Percentiles rank a stretch among this genome's conserved stretches.
These are phyloP conservation scores for Galago senegalensis DNA, from an alignment of 2,797 vertebrate species.

Conservation along the genomic window DNA sequence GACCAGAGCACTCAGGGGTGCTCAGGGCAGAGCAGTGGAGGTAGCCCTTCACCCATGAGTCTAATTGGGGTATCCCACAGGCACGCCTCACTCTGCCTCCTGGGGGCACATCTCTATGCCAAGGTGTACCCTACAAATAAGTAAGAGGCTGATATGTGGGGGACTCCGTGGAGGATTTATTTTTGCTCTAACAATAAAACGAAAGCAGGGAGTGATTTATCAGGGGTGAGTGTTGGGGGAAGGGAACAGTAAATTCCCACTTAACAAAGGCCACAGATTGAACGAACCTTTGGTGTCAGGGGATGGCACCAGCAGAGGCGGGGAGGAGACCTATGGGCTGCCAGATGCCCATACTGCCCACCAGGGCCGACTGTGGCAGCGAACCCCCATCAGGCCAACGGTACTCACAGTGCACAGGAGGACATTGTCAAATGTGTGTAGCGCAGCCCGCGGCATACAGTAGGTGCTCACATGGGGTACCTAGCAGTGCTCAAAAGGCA, in stretches of 20 bases:
- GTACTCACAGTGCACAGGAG: background rate
- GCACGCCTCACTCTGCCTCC: background rate
- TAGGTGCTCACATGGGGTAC: background rate
- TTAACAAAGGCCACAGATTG: background rate
- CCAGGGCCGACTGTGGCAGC: background rate
- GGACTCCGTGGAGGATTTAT: slow-evolving; percentile 52
- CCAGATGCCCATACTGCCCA: accelerated
- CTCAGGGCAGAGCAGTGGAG: accelerated
- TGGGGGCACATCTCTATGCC: slow-evolving; percentile 29
- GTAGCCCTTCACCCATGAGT: background rate
- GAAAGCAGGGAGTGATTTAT: slow-evolving; percentile 74
- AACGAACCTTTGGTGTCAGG: background rate
- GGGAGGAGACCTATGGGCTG: background rate
- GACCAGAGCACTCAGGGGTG: background rate
- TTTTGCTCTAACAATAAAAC: slow-evolving; percentile 81
- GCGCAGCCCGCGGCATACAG: accelerated
- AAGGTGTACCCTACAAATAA: slow-evolving; percentile 58
- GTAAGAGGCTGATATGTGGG: slow-evolving; percentile 48
- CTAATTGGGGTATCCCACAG: background rate
- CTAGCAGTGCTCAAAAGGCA: background rate
- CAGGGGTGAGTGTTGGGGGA: background rate
- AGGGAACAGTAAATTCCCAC: background rate
- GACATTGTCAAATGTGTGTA: background rate
- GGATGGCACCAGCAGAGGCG: background rate
- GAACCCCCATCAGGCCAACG: accelerated